phyloP scores from a whole-genome alignment of 1,140 invertebrate species.

The Sipha flava region DNA sequence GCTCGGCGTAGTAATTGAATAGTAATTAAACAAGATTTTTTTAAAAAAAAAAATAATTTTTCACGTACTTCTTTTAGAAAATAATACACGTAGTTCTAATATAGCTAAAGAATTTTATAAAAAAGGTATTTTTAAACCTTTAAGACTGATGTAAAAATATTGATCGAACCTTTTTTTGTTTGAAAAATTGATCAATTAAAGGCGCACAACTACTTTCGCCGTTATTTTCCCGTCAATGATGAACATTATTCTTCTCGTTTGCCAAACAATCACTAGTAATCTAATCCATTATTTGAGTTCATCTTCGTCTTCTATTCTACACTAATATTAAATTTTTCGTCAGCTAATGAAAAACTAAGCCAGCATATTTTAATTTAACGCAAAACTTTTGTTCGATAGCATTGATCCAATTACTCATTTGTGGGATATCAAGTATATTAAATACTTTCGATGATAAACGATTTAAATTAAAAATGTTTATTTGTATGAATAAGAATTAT shows the following conservation, averaged over 20 bases:
- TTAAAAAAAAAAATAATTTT: too few species aligned
- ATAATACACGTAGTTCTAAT: too few species aligned
- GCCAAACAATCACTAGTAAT: background rate
- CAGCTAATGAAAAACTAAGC: too few species aligned
- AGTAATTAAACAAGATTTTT: too few species aligned
- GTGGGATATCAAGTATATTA: too few species aligned
- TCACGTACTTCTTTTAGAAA: too few species aligned
- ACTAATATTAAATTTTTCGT: background rate
- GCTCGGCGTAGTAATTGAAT: too few species aligned
- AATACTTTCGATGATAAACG: too few species aligned
- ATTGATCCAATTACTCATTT: too few species aligned
- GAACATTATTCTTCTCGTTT: background rate
- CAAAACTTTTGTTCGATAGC: background rate
- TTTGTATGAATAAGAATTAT: too few species aligned
- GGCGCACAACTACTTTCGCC: background rate
- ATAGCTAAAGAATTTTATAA: background rate
- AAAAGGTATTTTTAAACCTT: background rate
- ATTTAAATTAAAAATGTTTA: too few species aligned
- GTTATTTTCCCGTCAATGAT: background rate
- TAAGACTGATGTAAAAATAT: background rate
- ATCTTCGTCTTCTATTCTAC: background rate
- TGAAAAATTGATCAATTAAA: conserved; percentile 8
- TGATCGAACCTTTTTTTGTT: background rate
- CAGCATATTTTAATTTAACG: background rate
- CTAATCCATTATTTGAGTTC: background rate